phyloP scores from a whole-genome alignment of 2,888 invertebrate species.

The Steinernema hermaphroditum region DNA sequence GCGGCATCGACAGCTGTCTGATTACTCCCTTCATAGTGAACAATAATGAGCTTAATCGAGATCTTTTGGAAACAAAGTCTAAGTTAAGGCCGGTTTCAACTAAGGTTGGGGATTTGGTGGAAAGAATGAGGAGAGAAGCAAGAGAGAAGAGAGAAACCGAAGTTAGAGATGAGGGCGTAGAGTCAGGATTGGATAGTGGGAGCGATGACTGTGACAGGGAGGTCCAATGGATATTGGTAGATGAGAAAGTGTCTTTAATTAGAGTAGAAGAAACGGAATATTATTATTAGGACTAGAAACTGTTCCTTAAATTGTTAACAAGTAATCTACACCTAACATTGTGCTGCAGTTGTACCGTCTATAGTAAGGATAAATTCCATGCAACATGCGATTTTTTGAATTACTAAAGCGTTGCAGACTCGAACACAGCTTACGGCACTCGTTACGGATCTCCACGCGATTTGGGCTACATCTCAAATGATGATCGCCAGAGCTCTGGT shows the following conservation, averaged over 20 bases:
- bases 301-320: no score
- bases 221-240: conserved; percentile 45
- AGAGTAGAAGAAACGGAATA: conserved; percentile 52
- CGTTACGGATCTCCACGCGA: conserved; percentile 46
- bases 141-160: not conserved
- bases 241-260: conserved; percentile 49
- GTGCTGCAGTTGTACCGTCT: not conserved
- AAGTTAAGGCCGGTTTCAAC: conserved; percentile 30
- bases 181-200: conserved; percentile 22
- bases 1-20: conserved; percentile 5
- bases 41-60: conserved; percentile 12
- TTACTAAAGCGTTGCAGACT: conserved; percentile 44
- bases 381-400: no score
- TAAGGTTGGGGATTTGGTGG: conserved; percentile 41
- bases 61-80: not conserved
- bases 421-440: conserved; percentile 51
- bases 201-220: conserved; percentile 37
- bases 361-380: not conserved
- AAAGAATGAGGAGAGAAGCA: conserved; percentile 12
- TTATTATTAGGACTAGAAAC: conserved; percentile 38
- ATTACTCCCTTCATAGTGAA: not conserved
- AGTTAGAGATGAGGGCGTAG: conserved; percentile 31
- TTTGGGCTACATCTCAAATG: conserved; percentile 47
- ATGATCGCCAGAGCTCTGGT: conserved; percentile 34
- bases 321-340: conserved; percentile 6